Conservation (phyloP, 2,888 invertebrate genomes). For the Frankliniella intonsa region DNA sequence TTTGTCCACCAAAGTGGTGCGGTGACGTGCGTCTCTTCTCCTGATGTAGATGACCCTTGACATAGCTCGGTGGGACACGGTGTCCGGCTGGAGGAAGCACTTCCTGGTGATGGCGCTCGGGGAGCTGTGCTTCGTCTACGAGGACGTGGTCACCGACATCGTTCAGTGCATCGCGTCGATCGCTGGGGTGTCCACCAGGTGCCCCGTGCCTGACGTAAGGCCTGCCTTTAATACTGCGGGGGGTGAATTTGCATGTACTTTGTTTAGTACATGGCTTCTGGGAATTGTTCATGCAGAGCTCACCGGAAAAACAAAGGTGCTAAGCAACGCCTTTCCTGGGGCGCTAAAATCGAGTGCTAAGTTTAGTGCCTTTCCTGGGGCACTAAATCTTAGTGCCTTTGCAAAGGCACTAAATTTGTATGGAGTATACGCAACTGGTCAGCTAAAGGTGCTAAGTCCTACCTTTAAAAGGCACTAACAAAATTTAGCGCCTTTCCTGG, state of each 20-base stretch:
- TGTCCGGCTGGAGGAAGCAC: background rate
- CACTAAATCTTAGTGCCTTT: too few species aligned
- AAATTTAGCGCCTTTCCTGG: too few species aligned
- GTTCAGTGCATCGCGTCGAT: background rate
- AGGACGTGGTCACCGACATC: background rate
- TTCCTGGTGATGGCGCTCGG: background rate
- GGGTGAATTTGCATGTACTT: background rate
- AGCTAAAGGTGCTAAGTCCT: too few species aligned
- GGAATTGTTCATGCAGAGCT: background rate
- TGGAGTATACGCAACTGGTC: too few species aligned
- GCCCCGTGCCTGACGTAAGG: background rate
- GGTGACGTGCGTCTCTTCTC: background rate
- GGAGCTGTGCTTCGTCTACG: slow-evolving; percentile 1
- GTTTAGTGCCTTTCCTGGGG: too few species aligned
- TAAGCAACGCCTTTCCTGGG: too few species aligned
- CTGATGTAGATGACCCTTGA: background rate
- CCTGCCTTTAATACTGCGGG: background rate
- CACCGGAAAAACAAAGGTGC: background rate
- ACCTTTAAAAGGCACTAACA: too few species aligned
- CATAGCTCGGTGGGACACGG: background rate
- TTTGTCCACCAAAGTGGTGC: too few species aligned
- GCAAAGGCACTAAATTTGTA: too few species aligned
- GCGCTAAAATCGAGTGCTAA: too few species aligned
- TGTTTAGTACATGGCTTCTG: background rate
- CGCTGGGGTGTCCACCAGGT: background rate